phyloP scores from a whole-genome alignment of 2,888 invertebrate genomes.

The Drosophila prolongata region DNA sequence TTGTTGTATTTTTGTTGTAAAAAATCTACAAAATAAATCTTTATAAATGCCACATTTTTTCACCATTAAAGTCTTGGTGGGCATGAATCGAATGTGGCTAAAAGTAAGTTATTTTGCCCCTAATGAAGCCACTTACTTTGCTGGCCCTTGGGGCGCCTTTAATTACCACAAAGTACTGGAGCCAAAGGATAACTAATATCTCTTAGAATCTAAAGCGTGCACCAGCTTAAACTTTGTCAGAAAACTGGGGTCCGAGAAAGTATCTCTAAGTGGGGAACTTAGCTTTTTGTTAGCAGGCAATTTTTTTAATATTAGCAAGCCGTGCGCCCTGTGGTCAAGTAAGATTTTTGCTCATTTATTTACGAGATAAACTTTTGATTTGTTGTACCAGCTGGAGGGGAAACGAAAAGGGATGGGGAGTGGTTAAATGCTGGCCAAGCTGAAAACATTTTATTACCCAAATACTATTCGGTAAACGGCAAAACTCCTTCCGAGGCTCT shows the following conservation, averaged over 20 bases:
- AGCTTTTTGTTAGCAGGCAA: slow-evolving; percentile 20
- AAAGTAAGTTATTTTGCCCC: slow-evolving; percentile 1
- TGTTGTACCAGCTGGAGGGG: slow-evolving; percentile 42
- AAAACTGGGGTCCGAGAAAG: background rate
- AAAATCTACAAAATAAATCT: too few relatives aligned
- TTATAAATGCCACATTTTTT: background rate
- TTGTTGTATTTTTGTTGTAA: too few relatives aligned
- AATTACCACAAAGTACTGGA: slow-evolving; percentile 48
- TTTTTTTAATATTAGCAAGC: slow-evolving; percentile 32
- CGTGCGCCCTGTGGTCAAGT: slow-evolving; percentile 40
- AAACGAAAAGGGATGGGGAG: background rate
- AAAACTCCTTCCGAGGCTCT: slow-evolving; percentile 15
- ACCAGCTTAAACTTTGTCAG: slow-evolving; percentile 21
- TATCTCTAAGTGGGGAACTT: slow-evolving; percentile 10
- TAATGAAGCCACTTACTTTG: slow-evolving; percentile 22
- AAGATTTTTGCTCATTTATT: slow-evolving; percentile 61
- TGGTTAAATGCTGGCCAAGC: slow-evolving; percentile 14
- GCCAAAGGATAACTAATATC: slow-evolving; percentile 35
- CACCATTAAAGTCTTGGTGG: background rate
- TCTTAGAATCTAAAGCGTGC: slow-evolving; percentile 18
- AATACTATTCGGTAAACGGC: slow-evolving; percentile 54
- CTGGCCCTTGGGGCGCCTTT: slow-evolving; percentile 33
- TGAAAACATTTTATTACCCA: slow-evolving; percentile 55
- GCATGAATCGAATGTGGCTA: slow-evolving; percentile 3
- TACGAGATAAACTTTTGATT: slow-evolving; percentile 74